Evolutionary conservation across 2,888 invertebrate genomes (phyloP).

Genomic region (Eupithecia vulgata): DNA sequence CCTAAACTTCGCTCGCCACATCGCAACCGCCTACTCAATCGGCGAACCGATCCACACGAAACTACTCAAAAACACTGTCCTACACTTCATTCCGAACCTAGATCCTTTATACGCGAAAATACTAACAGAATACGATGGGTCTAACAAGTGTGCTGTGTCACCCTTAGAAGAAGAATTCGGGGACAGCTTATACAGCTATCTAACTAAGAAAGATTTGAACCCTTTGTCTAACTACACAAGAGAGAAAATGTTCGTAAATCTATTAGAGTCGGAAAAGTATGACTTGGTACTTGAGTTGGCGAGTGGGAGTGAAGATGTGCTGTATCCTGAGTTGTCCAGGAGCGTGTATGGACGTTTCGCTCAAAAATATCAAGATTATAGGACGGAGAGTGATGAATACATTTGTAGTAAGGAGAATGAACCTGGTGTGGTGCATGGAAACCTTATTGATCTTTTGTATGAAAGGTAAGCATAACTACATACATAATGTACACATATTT

Average conservation of each 20-base stretch:
- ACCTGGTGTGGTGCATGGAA: constrained; percentile 64
- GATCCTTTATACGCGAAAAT: constrained; percentile 67
- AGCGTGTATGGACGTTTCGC: constrained; percentile 79
- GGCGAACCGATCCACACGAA: constrained; percentile 86
- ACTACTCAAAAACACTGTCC: constrained; percentile 88
- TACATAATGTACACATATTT: no score
- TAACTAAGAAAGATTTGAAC: constrained; percentile 72
- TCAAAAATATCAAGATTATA: constrained; percentile 71
- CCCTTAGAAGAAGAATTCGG: constrained; percentile 86
- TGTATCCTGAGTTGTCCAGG: constrained; percentile 73
- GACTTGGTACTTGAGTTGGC: constrained; percentile 89
- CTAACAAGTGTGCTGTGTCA: constrained; percentile 65
- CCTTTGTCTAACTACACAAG: constrained; percentile 74
- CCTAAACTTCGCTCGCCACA: constrained; percentile 91
- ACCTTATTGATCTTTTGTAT: constrained; percentile 84
- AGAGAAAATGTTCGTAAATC: constrained; percentile 85
- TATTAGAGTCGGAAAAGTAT: constrained; percentile 87
- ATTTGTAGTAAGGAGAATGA: constrained; percentile 54
- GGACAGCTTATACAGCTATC: constrained; percentile 82
- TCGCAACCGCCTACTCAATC: constrained; percentile 88
- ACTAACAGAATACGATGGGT: constrained; percentile 59
- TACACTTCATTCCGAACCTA: constrained; percentile 90
- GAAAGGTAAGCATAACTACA: constrained; percentile 61
- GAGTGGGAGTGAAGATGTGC: constrained; percentile 88
- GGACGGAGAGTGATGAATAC: constrained; percentile 66